Percentiles rank a stretch among this genome's conserved stretches.
These are phyloP conservation scores for Myotis brandtii DNA, from an alignment of 2,113 vertebrate species.

Conservation along the genomic window DNA sequence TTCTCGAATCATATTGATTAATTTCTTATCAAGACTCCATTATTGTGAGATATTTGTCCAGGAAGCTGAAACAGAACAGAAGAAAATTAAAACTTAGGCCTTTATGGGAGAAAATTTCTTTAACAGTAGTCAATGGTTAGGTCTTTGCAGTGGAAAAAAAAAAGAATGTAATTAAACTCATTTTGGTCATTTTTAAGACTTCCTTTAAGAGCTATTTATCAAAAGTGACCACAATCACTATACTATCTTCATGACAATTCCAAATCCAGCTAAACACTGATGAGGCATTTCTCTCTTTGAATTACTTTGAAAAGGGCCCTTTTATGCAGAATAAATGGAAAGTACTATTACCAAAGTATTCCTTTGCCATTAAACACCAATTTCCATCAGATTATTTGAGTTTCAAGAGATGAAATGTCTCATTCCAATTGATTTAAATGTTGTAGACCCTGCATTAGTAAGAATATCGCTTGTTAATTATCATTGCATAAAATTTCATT, in stretches of 20 bases:
- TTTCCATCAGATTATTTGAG: background rate
- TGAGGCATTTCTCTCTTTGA: background rate
- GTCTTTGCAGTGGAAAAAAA: background rate
- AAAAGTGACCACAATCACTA: background rate
- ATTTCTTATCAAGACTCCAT: slow-evolving; percentile 4
- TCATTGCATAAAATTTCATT: background rate
- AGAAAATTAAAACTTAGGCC: slow-evolving; percentile 29
- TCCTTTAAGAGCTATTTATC: background rate
- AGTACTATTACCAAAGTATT: background rate
- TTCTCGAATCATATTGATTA: background rate
- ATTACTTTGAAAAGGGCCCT: background rate
- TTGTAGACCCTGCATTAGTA: background rate
- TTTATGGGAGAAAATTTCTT: background rate
- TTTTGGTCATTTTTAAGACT: slow-evolving; percentile 18
- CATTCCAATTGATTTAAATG: background rate
- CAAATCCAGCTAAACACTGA: background rate
- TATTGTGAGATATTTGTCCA: slow-evolving; percentile 14
- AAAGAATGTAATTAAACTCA: background rate
- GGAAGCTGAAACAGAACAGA: background rate
- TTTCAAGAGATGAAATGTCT: background rate
- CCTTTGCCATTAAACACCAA: background rate
- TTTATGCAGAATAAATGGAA: slow-evolving; percentile 45
- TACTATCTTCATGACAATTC: background rate
- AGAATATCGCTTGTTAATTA: background rate
- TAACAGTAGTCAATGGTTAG: background rate